Evolutionary conservation across 2,888 invertebrate genomes (phyloP), one percentile per base, ranked within the genome.

Genomic region (Phorcus lineatus): DNA sequence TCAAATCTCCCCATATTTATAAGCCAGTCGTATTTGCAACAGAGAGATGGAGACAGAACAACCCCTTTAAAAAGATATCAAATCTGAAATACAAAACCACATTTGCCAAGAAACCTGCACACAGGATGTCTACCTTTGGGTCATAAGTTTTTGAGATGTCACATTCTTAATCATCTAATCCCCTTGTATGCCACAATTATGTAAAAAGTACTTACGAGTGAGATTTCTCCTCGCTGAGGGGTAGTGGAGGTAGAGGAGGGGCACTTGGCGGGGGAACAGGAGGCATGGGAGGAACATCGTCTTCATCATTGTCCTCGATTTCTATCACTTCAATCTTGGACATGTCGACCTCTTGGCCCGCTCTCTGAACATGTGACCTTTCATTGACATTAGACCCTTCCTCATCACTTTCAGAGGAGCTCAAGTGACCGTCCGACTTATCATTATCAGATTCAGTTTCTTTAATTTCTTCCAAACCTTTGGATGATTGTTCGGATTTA

Each of bases 291-390:
- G 70, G 70, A 24, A 62, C 6, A n/a, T 62, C 62, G 28, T 70
- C 70, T 16, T 70, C 70, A 40, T 70, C 70, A 40, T 70, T 70
- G 40, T 70, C 70, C 19, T 70, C 70, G 19, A 70, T 70, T 36
- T 70, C 70, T 70, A 70, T 70, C 19, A 70, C 36, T 36, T 70
- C 62, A 62, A 62, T 62, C 13, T 17, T 24, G 24, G 62, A 19
- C 57, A 57, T 24, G 57, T 57, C 57, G 6, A 24, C 36, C 11
- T 70, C 70, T 7, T 36, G 36, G 2, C 2, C 36, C 36, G 40
- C 9, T 40, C 17, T 36, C 70, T 40, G 36, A 36, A 47, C 13
- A 6, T 11, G 11, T 47, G 47, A 47, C 31, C 19, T 40, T 4
- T 31, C n/a, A n/a, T 16, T 19, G 36, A 47, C 47, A 4, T 47